A percentile compares a stretch with the other conserved stretches of the same genome.
Evolutionary conservation across 2,888 invertebrate species (phyloP).

Genomic region (Ferdinandea cuprea): DNA sequence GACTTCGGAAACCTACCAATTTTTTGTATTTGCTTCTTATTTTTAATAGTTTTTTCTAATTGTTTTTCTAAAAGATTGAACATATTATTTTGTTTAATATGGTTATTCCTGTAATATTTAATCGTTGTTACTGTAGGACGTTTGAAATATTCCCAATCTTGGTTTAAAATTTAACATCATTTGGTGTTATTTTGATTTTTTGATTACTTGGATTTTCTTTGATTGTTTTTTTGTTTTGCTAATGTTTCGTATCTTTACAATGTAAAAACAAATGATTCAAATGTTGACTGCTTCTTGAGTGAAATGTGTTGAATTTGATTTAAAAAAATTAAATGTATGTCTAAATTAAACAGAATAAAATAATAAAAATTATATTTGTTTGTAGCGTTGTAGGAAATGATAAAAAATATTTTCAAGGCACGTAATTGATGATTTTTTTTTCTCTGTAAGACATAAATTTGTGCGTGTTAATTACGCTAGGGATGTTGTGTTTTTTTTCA

Average conservation of each 20-base stretch:
- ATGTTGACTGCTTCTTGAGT: not conserved
- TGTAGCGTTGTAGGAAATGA: conserved; percentile 4
- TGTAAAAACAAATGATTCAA: not conserved
- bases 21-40: not conserved
- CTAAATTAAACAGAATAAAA: not conserved
- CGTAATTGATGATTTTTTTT: conserved; percentile 29
- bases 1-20: conserved; percentile 30
- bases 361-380: not conserved
- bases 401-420: conserved; percentile 42
- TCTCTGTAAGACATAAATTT: not conserved
- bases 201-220: not conserved
- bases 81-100: not conserved
- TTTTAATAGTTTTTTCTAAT: not conserved
- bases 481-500: not conserved
- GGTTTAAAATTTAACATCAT: not conserved
- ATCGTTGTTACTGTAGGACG: conserved; percentile 52
- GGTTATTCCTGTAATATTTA: conserved; percentile 43
- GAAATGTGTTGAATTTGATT: not conserved
- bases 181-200: not conserved
- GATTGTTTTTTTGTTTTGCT: not conserved
- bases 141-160: conserved; percentile 4
- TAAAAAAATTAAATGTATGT: too few relatives aligned
- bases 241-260: too few relatives aligned
- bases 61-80: not conserved
- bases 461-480: not conserved